Evolutionary conservation across 2,888 invertebrate species (phyloP).

Genomic region (Cryptocephalus primarius): DNA sequence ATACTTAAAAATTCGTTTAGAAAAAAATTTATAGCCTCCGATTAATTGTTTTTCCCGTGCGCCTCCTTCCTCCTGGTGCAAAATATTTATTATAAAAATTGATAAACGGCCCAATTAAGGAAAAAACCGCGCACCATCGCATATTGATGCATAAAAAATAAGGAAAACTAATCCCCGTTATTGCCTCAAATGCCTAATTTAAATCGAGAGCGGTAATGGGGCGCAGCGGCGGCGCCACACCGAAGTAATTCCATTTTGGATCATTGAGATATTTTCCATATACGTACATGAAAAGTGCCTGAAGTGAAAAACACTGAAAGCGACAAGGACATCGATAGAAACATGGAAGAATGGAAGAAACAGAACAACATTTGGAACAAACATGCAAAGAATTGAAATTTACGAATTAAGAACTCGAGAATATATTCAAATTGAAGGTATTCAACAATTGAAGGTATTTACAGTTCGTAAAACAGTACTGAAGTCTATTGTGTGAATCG

Average conservation of each 20-base stretch:
- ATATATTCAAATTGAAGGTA: too few relatives aligned
- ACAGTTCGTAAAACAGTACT: too few relatives aligned
- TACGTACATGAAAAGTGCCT: too few relatives aligned
- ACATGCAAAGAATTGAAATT: too few relatives aligned
- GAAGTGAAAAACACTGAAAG: too few relatives aligned
- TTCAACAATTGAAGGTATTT: too few relatives aligned
- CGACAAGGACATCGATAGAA: too few relatives aligned
- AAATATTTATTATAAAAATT: constrained; percentile 24
- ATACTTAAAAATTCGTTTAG: constrained; percentile 5
- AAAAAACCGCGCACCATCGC: constrained; percentile 20
- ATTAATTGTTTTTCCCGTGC: constrained; percentile 11
- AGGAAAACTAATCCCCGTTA: constrained; percentile 34
- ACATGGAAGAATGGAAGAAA: too few relatives aligned
- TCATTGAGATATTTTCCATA: too few relatives aligned
- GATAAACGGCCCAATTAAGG: constrained; percentile 29
- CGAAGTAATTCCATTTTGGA: background rate
- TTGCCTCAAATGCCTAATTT: constrained; percentile 36
- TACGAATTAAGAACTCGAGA: too few relatives aligned
- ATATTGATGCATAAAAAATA: constrained; percentile 30
- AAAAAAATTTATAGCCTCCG: constrained; percentile 9
- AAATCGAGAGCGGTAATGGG: constrained; percentile 25
- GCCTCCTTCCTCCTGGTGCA: constrained; percentile 4
- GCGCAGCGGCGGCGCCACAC: constrained; percentile 2
- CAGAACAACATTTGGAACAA: too few relatives aligned
- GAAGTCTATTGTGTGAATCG: too few relatives aligned